phyloP scores from a whole-genome alignment of 2,888 invertebrate species.

The Athalia rosae region DNA sequence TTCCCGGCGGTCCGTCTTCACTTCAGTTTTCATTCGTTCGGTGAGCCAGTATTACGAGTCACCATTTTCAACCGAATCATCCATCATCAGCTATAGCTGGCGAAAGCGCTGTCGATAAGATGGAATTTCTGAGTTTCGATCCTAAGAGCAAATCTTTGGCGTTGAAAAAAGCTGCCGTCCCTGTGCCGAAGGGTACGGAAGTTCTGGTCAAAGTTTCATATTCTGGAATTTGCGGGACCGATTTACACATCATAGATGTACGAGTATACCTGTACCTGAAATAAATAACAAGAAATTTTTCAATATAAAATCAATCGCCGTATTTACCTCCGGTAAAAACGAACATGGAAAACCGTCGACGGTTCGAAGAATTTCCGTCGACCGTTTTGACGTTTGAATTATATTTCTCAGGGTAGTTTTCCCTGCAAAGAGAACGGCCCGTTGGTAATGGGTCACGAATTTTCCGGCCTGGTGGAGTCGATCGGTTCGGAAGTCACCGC shows the following conservation, averaged over 20 bases:
- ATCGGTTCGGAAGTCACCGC: slow-evolving; percentile 76
- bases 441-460: slow-evolving; percentile 81
- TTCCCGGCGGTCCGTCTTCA: too few relatives aligned
- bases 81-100: not conserved
- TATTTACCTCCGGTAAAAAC: not conserved
- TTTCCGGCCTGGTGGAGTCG: slow-evolving; percentile 78
- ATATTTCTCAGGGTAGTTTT: slow-evolving; percentile 77
- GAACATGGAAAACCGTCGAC: not conserved
- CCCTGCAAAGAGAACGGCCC: slow-evolving; percentile 76
- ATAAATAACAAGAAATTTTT: not conserved
- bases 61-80: not conserved
- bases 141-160: slow-evolving; percentile 57
- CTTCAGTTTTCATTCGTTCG: too few relatives aligned
- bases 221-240: slow-evolving; percentile 84
- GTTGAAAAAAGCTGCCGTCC: slow-evolving; percentile 59
- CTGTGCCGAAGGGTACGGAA: slow-evolving; percentile 71
- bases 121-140: slow-evolving; percentile 69
- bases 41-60: too few relatives aligned
- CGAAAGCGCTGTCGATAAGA: slow-evolving; percentile 48
- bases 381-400: too few relatives aligned
- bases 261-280: not conserved
- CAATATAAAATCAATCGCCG: not conserved
- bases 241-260: slow-evolving; percentile 83
- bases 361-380: not conserved
- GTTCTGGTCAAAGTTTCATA: slow-evolving; percentile 81